These are phyloP conservation scores for Lycodopsis pacificus DNA, from an alignment of 2,797 vertebrate species.

Conservation along the genomic window DNA sequence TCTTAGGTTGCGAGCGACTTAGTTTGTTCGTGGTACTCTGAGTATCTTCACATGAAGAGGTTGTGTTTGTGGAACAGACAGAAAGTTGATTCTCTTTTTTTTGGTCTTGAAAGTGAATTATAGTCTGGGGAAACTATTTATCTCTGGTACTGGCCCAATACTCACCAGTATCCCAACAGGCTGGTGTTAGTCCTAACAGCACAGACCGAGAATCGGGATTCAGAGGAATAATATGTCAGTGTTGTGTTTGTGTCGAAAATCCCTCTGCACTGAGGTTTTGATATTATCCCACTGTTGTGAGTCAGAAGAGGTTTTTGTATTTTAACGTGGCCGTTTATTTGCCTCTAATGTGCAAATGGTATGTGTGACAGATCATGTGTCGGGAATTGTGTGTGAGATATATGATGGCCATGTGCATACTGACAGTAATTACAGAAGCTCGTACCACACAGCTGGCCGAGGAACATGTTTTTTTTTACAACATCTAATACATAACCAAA, in stretches of 20 bases:
- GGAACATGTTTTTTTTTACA: slow-evolving; percentile 69
- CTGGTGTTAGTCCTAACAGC: not conserved
- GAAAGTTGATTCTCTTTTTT: slow-evolving; percentile 1
- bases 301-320: slow-evolving; percentile 28
- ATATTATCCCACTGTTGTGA: slow-evolving; percentile 30
- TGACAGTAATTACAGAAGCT: slow-evolving; percentile 80
- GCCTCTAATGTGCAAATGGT: slow-evolving; percentile 50
- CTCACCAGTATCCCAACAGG: slow-evolving; percentile 31
- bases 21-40: not conserved
- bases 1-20: not conserved
- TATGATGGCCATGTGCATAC: slow-evolving; percentile 58
- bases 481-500: slow-evolving; percentile 75
- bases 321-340: slow-evolving; percentile 55
- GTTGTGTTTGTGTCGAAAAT: slow-evolving; percentile 34
- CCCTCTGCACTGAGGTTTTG: slow-evolving; percentile 49
- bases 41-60: not conserved
- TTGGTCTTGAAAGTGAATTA: slow-evolving; percentile 39
- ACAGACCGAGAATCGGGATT: slow-evolving; percentile 3
- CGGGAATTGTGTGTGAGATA: slow-evolving; percentile 57
- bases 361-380: slow-evolving; percentile 62
- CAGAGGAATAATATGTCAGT: slow-evolving; percentile 24
- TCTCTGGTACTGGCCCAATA: slow-evolving; percentile 12
- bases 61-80: slow-evolving; percentile 26
- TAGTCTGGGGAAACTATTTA: slow-evolving; percentile 43
- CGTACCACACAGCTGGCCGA: slow-evolving; percentile 67